A percentile compares a stretch with the other conserved stretches of the same genome.
Conservation (phyloP, 2,888 invertebrate genomes). For the Cheiracanthium punctorium region DNA sequence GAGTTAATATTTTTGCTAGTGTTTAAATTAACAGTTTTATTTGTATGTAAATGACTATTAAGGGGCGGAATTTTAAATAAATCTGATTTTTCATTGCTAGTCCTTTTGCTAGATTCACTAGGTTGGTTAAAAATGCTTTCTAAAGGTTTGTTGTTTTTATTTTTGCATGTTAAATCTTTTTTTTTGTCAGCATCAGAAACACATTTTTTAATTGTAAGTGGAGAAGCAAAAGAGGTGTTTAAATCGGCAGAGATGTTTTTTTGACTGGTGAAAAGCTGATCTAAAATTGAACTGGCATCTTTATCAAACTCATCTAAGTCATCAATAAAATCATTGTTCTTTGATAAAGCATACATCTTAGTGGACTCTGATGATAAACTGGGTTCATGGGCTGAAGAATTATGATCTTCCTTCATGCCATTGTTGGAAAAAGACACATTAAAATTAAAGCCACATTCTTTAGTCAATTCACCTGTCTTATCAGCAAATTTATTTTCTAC, state of each 20-base stretch:
- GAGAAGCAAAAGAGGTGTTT: conserved; percentile 23
- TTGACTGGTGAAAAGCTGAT: conserved; percentile 24
- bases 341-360: not conserved
- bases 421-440: not conserved
- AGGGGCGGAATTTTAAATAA: not conserved
- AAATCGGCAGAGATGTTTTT: conserved; percentile 3
- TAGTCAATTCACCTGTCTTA: not conserved
- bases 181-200: conserved; percentile 23
- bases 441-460: not conserved
- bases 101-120: too few relatives aligned
- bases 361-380: not conserved
- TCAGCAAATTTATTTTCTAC: too few relatives aligned
- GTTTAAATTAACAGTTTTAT: too few relatives aligned
- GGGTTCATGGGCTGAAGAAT: not conserved
- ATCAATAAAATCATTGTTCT: not conserved
- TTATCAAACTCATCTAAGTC: not conserved
- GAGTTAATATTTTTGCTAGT: not conserved
- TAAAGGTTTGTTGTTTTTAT: too few relatives aligned
- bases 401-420: not conserved
- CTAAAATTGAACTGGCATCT: conserved; percentile 21
- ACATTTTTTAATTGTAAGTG: conserved; percentile 45
- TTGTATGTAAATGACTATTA: not conserved
- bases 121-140: too few relatives aligned
- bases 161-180: not conserved
- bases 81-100: too few relatives aligned